Conservation (phyloP, 2,888 invertebrate species). For the Odontothrips loti region DNA sequence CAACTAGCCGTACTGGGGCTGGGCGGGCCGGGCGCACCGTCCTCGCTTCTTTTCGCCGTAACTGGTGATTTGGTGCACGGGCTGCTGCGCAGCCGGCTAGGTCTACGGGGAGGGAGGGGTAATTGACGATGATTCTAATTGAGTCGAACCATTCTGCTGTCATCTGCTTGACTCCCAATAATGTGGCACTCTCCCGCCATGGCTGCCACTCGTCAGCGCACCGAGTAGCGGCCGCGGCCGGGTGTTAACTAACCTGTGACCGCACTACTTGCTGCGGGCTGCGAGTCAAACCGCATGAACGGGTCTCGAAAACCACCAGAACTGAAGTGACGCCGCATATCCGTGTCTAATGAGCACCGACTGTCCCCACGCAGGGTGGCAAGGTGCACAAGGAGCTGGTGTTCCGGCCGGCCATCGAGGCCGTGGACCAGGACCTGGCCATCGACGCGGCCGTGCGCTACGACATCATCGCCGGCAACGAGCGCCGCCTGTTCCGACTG, state of each 20-base stretch:
- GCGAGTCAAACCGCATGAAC: too few relatives aligned
- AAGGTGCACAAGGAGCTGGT: slow-evolving; percentile 65
- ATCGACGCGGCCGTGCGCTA: slow-evolving; percentile 70
- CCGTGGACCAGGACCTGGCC: slow-evolving; percentile 73
- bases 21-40: too few relatives aligned
- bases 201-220: not conserved
- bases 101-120: not conserved
- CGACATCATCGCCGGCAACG: slow-evolving; percentile 76
- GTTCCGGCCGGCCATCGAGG: slow-evolving; percentile 68
- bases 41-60: too few relatives aligned
- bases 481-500: slow-evolving; percentile 68
- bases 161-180: not conserved
- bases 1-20: too few relatives aligned
- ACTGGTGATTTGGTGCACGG: too few relatives aligned
- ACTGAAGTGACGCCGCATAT: too few relatives aligned
- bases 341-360: too few relatives aligned
- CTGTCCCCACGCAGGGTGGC: slow-evolving; percentile 56
- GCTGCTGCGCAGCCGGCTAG: too few relatives aligned
- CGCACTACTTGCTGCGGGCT: too few relatives aligned
- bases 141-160: not conserved
- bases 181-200: not conserved
- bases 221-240: not conserved
- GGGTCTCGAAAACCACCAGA: too few relatives aligned
- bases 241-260: slow-evolving; percentile 17
- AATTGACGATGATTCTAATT: not conserved